Evolutionary conservation across 1,140 invertebrate species (phyloP), one percentile per base, ranked within the genome.

Genomic region (Drosophila novamexicana): DNA sequence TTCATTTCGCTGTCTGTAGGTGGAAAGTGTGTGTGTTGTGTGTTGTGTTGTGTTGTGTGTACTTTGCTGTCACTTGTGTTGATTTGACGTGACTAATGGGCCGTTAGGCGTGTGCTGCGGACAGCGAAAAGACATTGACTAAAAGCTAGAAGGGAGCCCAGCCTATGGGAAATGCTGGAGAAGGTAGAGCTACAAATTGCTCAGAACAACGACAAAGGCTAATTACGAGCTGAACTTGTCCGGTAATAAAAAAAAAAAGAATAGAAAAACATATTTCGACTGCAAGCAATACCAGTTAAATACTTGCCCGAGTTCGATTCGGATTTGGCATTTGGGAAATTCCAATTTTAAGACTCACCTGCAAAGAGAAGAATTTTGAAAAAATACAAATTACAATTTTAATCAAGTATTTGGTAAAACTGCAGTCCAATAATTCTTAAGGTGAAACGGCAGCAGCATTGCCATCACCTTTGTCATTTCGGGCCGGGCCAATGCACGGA

Each of bases 11-110:
- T 64, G 52, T 69, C 62, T 57, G 29, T 76, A 29, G 58, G 37
- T 56, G 45, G 22, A 0, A 29, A 29, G 22, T 44, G 36, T 44
- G 36, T 44, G 22, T 44, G 36, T 44, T 42, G 36, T 44, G 53
- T 77, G 0, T 14, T 58, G 66, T 37, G 22, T 75, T 42, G 36
- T 44, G 22, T 32, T 77, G 29, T 58, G 66, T 37, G 22, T 75
- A 56, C 63, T 39, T 50, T 29, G 9, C n/a, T 34, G n/a, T 18
- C 45, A 66, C 77, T 54, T 81, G 83, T 79, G 83, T 79, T 79
- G 84, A 89, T 89, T 83, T 83, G 83, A 89, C 83, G 83, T 88
- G 83, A 89, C 83, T 89, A 88, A 88, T 88, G 79, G 80, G 58
- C 71, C 79, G 83, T 86, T 86, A 83, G 72, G 76, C 76, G 65